Evolutionary conservation across 2,888 invertebrate species (phyloP).

Genomic region (Brachypalpus laphriformis): DNA sequence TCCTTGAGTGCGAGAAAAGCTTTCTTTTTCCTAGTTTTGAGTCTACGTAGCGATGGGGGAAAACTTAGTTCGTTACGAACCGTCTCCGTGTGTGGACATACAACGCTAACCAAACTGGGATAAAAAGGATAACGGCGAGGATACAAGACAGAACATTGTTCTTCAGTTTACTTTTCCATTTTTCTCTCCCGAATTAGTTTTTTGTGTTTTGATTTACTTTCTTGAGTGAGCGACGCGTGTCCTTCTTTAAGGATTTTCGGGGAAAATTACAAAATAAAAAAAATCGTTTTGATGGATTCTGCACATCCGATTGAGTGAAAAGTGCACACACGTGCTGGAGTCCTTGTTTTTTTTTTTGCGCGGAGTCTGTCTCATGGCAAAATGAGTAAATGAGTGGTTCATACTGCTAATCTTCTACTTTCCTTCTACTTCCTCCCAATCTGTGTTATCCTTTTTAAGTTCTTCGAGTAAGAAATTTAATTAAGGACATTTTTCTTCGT

Average conservation of each 20-base stretch:
- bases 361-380: neutral
- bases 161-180: constrained; percentile 36
- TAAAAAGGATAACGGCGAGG: constrained; percentile 59
- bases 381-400: constrained; percentile 36
- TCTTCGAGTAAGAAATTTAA: constrained; percentile 12
- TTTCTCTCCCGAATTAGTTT: constrained; percentile 37
- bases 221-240: constrained; percentile 1
- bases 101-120: constrained; percentile 18
- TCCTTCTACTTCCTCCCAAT: neutral
- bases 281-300: neutral
- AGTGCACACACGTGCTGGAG: constrained; percentile 42
- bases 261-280: neutral
- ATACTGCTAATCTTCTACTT: constrained; percentile 16
- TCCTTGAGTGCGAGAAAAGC: constrained; percentile 29
- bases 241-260: constrained; percentile 22
- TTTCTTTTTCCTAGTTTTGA: constrained; percentile 37
- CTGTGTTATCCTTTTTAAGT: constrained; percentile 38
- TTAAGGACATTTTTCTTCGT: constrained; percentile 33
- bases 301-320: neutral
- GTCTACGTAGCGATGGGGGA: neutral
- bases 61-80: constrained; percentile 72
- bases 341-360: neutral
- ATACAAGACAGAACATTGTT: constrained; percentile 56
- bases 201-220: constrained; percentile 30
- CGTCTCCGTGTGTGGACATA: constrained; percentile 63